Base-by-base conservation (phyloP, 2,888 invertebrate species). In the Pandemis heparana region DNA sequence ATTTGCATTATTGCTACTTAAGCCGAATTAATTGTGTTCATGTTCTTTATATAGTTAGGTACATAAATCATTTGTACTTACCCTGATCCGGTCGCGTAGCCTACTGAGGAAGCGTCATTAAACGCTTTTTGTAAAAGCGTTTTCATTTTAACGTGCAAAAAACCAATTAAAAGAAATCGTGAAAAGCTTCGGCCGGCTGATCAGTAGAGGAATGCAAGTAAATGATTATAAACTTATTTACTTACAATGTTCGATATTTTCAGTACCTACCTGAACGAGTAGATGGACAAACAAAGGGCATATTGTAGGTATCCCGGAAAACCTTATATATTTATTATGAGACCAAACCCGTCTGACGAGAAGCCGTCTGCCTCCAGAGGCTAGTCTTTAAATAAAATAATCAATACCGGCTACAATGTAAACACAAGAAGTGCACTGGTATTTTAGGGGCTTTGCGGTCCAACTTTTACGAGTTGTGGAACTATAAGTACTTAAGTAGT, bases 401-500 rank as follows among this genome's bases (percentile, higher is more conserved):
- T 68, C 66, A 43, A 59, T 67, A 67, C 53, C 12, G 16, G 16
- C 53, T 41, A 43, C 67, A 67, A 67, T 56, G 43, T 67, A 67
- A 43, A 67, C 67, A 67, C 59, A 67, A 59, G 56, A 56, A 67
- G 41, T 59, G 67, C 43, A 60, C 53, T 56, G 46, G 59, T 18
- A 69, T 51, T 61, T 69, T 39, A 69, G 39, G 14, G 69, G 69
- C 61, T 69, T 68, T 51, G 69, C 39, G 69, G 61, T 61, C 16
- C 46, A 61, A 69, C 16, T 51, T 69, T 69, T 69, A 69, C 69
- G 69, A 60, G 69, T 23, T 46, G 43, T 9, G 51, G 38, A 60
- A 60, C n/a, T 32, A 59, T 9, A 59, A 39, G 43, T 43, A 53
- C 16, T 48, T 23, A 18, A 48, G 61, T n/a, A 39, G 69, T 69